A percentile compares a stretch with the other conserved stretches of the same genome.
These are phyloP conservation scores for Megaleporinus macrocephalus DNA, from an alignment of 2,113 vertebrate species.

Conservation along the genomic window DNA sequence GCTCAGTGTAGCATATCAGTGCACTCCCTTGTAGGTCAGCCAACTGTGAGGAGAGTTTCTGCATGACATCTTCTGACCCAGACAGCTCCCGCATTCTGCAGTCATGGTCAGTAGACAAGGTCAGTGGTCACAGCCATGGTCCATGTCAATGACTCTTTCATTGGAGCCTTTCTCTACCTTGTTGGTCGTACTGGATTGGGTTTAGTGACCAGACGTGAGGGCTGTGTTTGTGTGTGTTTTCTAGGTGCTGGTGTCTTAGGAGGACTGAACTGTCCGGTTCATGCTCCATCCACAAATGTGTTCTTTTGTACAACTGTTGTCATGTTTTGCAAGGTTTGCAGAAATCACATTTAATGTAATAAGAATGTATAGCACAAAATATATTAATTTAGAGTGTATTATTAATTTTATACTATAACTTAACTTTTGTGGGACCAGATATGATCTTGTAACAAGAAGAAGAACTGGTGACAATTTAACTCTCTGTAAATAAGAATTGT, in stretches of 20 bases:
- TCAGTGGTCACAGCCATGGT: slow-evolving; percentile 3
- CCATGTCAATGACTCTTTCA: slow-evolving; percentile 5
- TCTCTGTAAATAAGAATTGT: too few relatives aligned
- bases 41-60: slow-evolving; percentile 11
- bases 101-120: slow-evolving; percentile 3
- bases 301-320: too few relatives aligned
- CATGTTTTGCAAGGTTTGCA: too few relatives aligned
- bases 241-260: background rate
- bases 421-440: too few relatives aligned
- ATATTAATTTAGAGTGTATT: too few relatives aligned
- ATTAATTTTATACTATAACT: too few relatives aligned
- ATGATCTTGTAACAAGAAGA: too few relatives aligned
- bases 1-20: slow-evolving; percentile 8
- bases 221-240: background rate
- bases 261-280: too few relatives aligned
- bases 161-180: background rate
- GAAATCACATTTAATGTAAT: too few relatives aligned
- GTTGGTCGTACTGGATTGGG: background rate
- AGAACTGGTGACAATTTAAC: too few relatives aligned
- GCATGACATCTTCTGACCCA: slow-evolving; percentile 18
- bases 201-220: background rate
- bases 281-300: too few relatives aligned
- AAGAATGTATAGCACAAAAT: too few relatives aligned
- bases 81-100: background rate
- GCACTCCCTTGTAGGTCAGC: background rate